Conservation (phyloP, 2,888 invertebrate genomes). For the Gonocerus acuteangulatus region DNA sequence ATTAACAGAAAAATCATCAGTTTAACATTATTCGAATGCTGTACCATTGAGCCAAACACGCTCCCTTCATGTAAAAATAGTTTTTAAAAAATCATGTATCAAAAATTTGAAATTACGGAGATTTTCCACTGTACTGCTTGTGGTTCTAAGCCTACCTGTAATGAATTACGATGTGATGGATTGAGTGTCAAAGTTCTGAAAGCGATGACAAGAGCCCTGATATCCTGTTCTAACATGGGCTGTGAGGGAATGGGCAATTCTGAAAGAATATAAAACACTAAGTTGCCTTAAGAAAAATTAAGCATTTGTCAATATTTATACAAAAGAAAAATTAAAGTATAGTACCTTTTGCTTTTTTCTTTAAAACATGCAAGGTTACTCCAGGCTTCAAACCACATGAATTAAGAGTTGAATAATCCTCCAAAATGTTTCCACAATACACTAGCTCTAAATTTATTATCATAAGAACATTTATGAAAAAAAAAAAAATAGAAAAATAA, state of each 20-base stretch:
- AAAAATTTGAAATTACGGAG: too few species aligned
- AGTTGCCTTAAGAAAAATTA: background rate
- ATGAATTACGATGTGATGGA: constrained; percentile 57
- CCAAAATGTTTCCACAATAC: constrained; percentile 63
- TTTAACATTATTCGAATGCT: too few species aligned
- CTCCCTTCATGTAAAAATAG: too few species aligned
- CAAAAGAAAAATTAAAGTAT: background rate
- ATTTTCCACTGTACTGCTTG: too few species aligned
- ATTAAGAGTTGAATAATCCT: constrained; percentile 54
- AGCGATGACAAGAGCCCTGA: constrained; percentile 55
- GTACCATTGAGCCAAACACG: too few species aligned
- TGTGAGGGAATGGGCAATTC: constrained; percentile 45
- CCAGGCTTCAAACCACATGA: constrained; percentile 55
- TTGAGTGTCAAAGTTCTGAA: constrained; percentile 54
- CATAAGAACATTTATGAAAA: background rate
- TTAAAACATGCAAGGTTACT: constrained; percentile 51
- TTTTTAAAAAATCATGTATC: too few species aligned
- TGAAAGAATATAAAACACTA: constrained; percentile 30
- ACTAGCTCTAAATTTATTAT: constrained; percentile 51
- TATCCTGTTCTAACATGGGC: constrained; percentile 51
- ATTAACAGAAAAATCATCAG: too few species aligned
- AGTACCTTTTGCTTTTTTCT: constrained; percentile 42
- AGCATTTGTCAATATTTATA: background rate
- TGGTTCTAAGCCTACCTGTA: constrained; percentile 52
- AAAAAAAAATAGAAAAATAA: background rate